Evolutionary conservation across 2,888 invertebrate genomes (phyloP).

Genomic region (Thelaira solivaga): DNA sequence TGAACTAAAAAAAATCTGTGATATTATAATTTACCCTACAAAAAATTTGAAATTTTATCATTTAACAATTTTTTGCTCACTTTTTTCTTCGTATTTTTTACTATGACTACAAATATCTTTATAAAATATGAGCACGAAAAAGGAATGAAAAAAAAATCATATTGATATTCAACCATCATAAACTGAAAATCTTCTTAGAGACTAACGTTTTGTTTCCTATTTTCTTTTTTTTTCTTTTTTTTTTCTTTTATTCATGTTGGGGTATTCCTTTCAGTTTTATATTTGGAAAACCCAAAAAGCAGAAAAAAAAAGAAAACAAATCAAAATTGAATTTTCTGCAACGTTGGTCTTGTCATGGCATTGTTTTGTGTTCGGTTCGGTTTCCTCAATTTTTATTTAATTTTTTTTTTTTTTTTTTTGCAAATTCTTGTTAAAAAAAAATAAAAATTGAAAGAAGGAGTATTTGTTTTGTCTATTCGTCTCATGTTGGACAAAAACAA

Average conservation of each 20-base stretch:
- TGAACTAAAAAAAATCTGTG: no score
- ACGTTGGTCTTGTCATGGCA: constrained; percentile 57
- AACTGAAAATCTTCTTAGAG: constrained; percentile 54
- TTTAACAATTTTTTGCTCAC: constrained; percentile 3
- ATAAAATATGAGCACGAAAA: not conserved
- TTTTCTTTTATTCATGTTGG: no score
- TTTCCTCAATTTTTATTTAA: no score
- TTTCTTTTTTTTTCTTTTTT: not conserved
- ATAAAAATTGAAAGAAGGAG: not conserved
- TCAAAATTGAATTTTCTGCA: constrained; percentile 62
- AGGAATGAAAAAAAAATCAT: not conserved
- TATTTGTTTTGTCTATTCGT: constrained; percentile 38
- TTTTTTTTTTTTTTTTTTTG: not conserved
- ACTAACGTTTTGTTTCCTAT: not conserved
- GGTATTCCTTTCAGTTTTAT: constrained; percentile 1
- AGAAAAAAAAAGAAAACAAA: constrained; percentile 52
- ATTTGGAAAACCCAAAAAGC: no score
- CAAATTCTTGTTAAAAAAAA: not conserved
- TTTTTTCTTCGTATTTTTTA: constrained; percentile 21
- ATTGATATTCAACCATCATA: constrained; percentile 38
- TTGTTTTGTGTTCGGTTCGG: constrained; percentile 54
- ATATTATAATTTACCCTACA: not conserved
- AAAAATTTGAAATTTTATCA: constrained; percentile 1
- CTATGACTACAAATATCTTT: not conserved
- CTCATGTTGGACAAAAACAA: no score